Evolutionary conservation across 2,113 vertebrate species (phyloP).

Genomic region (Caretta caretta): DNA sequence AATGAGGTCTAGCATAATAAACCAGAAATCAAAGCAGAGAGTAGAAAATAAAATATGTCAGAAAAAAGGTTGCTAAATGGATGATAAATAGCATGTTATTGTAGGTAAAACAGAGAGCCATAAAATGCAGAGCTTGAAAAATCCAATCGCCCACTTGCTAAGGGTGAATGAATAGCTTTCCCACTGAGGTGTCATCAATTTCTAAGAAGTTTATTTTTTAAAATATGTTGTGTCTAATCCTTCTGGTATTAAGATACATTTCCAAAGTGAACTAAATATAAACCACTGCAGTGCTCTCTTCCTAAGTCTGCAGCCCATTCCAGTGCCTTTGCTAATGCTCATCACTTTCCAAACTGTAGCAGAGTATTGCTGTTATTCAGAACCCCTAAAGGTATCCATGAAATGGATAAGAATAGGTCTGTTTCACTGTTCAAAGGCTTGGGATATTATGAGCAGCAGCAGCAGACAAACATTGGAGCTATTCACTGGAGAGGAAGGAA

Average conservation of each 20-base stretch:
- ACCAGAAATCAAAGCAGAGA: background rate
- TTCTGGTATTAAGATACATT: background rate
- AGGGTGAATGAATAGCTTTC: background rate
- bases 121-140: slow-evolving; percentile 16
- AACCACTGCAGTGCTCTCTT: background rate
- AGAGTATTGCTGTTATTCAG: background rate
- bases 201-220: background rate
- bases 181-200: slow-evolving; percentile 5
- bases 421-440: background rate
- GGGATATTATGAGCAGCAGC: background rate
- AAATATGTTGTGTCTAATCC: background rate
- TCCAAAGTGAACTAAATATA: background rate
- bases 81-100: background rate
- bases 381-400: background rate
- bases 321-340: background rate
- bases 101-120: background rate
- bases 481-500: background rate
- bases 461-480: background rate
- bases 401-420: background rate
- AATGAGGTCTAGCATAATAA: background rate
- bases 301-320: background rate
- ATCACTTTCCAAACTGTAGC: background rate
- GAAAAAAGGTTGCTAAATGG: background rate
- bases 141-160: background rate
- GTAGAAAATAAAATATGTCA: background rate